phyloP scores from a whole-genome alignment of 1,140 invertebrate species.

The Lutraria rhynchaena region DNA sequence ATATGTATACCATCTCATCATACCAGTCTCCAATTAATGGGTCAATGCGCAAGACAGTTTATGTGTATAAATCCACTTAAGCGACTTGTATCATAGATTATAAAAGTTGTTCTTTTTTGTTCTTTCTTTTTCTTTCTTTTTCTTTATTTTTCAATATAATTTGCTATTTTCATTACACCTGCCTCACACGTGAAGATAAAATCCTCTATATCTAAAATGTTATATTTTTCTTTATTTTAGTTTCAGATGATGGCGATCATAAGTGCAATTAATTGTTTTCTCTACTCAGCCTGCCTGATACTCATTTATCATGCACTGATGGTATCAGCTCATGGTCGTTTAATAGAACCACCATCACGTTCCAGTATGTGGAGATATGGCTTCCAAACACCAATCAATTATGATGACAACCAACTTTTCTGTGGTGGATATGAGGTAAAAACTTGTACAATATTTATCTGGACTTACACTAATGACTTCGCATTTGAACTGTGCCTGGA shows the following conservation, averaged over 20 bases:
- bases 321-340: conserved; percentile 87
- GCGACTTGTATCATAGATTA: too few relatives aligned
- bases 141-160: too few relatives aligned
- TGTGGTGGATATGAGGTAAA: conserved; percentile 88
- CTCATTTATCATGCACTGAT: conserved; percentile 2
- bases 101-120: too few relatives aligned
- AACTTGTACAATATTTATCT: neutral
- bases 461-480: neutral
- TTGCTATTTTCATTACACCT: too few relatives aligned
- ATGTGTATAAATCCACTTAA: too few relatives aligned
- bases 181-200: too few relatives aligned
- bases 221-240: too few relatives aligned
- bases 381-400: conserved; percentile 94
- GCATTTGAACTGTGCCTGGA: neutral
- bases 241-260: neutral
- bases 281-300: conserved; percentile 10
- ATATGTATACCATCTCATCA: too few relatives aligned
- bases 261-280: neutral
- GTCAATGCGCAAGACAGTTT: too few relatives aligned
- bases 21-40: too few relatives aligned
- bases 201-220: too few relatives aligned
- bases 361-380: conserved; percentile 97
- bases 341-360: conserved; percentile 95
- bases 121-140: too few relatives aligned
- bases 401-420: conserved; percentile 93